Evolutionary conservation across 2,888 invertebrate species (phyloP), one percentile per base, ranked within the genome.

Genomic region (Habrosyne pyritoides): DNA sequence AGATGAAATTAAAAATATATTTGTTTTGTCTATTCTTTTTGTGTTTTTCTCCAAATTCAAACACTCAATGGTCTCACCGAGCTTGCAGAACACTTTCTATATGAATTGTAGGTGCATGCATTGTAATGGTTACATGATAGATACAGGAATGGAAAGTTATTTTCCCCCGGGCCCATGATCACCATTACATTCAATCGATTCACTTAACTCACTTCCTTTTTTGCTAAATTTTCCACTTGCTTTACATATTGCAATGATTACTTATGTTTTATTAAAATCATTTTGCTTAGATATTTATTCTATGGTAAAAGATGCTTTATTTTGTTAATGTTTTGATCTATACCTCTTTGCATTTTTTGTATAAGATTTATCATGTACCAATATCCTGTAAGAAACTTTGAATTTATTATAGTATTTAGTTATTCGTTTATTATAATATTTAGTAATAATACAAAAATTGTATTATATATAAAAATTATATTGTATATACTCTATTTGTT

Each of bases 61-160:
- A 78, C 60, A 66, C 22, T 58, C 47, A 18, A 79, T 67, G 56
- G 69, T 60, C 54, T 58, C 56, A 59, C 64, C 66, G 67, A 67
- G 69, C 65, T 72, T 71, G 75, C 77, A 77, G 72, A 73, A 83
- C 86, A 89, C 90, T 91, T 91, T 89, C 90, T 90, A 89, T 82
- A 87, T 85, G 86, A 86, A 89, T 88, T 84, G 89, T 86, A 83
- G 85, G 85, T 82, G 87, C 88, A 89, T 87, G 88, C 87, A 90
- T 91, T 90, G 90, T 90, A 86, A 81, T 84, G 60, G 81, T 75
- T 83, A 83, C 83, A 83, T 77, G 85, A 83, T 85, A 83, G 83
- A 77, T 80, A 82, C 79, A 68, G 77, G 75, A 77, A 80, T 79
- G 81, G 88, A 88, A 89, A 88, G 88, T 86, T 24, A 42, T 72